Base-by-base conservation (phyloP, 1,140 invertebrate species). In the Colletes latitarsis region DNA sequence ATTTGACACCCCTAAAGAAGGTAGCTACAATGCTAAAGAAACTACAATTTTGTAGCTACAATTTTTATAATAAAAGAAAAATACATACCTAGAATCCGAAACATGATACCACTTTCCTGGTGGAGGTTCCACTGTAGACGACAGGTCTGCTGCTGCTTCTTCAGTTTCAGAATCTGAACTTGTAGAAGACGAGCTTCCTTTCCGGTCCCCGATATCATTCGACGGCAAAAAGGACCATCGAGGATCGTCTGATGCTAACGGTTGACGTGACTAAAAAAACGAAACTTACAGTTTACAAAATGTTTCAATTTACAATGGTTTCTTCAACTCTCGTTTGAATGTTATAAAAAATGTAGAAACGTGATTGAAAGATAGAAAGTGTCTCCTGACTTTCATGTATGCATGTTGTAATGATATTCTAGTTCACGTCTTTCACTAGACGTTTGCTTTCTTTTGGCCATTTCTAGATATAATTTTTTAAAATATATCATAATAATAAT, bases 41-140 rank as follows among this genome's bases (percentile, higher is more conserved):
- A n/a, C n/a, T n/a, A n/a, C n/a, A n/a, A n/a, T n/a, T n/a, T n/a
- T n/a, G n/a, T n/a, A 2, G 30, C 1, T 30, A 30, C 30, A 30
- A 30, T 30, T 30, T 30, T 30, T 30, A 30, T 12, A 9, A 49
- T 49, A 49, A 49, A 49, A 49, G 10, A 79, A 74, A 71, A 30
- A 3, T 67, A 55, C 43, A 69, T 84, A 93, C 92, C 95, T 94
- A 73, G 96, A 96, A 94, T 99, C 99, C 76, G 98, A 99, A 62
- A 99, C 96, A 90, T 97, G 96, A 93, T 97, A 99, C 99, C 99
- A 99, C 88, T 95, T 96, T 10, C 97, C 97, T 4, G 95, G 93
- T 6, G 95, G 96, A n/a, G 94, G 87, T 85, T 95, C 92, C 0
- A 94, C 91, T 53, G 93, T 82, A 66, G 91, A 90, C 9, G 91